These are phyloP conservation scores for Phataginus tricuspis DNA, from an alignment of 2,797 vertebrate species.

Conservation along the genomic window DNA sequence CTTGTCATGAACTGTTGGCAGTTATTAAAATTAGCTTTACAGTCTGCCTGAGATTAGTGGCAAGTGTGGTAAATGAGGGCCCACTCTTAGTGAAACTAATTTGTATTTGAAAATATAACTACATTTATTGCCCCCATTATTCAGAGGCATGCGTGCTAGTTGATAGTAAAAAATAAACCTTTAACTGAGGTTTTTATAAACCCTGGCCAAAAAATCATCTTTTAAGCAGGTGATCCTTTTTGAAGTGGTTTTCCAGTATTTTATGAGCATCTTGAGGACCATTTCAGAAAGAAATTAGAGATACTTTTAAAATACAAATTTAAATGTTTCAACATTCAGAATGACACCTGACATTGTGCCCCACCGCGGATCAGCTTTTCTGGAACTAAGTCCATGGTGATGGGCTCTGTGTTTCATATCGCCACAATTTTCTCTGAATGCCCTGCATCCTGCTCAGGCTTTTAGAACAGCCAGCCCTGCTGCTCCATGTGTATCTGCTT, in stretches of 20 bases:
- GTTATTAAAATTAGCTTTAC: conserved; percentile 73
- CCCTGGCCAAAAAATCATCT: not conserved
- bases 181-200: not conserved
- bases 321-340: not conserved
- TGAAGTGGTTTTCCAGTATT: not conserved
- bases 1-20: conserved; percentile 66
- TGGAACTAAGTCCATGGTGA: not conserved
- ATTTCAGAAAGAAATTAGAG: conserved; percentile 20
- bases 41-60: conserved; percentile 52
- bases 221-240: conserved; percentile 21
- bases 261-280: not conserved
- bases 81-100: conserved; percentile 66
- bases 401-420: not conserved
- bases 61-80: conserved; percentile 64
- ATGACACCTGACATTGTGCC: not conserved
- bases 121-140: conserved; percentile 62
- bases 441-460: not conserved
- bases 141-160: conserved; percentile 7
- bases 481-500: accelerated
- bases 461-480: not conserved
- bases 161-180: conserved; percentile 50
- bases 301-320: not conserved
- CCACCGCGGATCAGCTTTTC: not conserved
- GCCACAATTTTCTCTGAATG: not conserved
- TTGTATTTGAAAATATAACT: conserved; percentile 75